These are phyloP conservation scores for Orchestes rusci DNA, from an alignment of 2,888 invertebrate genomes.

Conservation along the genomic window DNA sequence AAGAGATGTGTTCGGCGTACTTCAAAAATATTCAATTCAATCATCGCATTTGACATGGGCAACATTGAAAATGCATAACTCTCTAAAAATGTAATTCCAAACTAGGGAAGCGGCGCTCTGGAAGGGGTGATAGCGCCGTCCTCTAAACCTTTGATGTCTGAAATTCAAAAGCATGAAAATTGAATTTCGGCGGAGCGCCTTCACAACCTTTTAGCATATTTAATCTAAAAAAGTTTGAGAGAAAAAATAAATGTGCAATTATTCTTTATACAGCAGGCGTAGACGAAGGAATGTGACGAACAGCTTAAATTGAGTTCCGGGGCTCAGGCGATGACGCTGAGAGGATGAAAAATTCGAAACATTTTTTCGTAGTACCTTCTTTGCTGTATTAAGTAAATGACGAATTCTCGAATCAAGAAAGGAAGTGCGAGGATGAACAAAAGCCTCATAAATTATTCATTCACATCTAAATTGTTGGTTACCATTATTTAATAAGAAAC, in stretches of 20 bases:
- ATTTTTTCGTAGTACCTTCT: conserved; percentile 14
- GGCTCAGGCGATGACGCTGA: conserved; percentile 24
- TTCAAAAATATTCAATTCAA: background rate
- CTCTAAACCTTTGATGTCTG: conserved; percentile 38
- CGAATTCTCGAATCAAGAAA: too few relatives aligned
- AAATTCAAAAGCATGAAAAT: conserved; percentile 38
- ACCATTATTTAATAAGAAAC: too few relatives aligned
- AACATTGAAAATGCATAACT: conserved; percentile 36
- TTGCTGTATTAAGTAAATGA: too few relatives aligned
- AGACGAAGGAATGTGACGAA: conserved; percentile 26
- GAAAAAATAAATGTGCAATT: conserved; percentile 38
- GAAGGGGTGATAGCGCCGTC: conserved; percentile 35
- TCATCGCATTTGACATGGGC: conserved; percentile 29
- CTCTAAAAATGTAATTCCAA: conserved; percentile 33
- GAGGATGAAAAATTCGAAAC: conserved; percentile 12
- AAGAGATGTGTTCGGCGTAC: background rate
- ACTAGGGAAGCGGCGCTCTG: conserved; percentile 21
- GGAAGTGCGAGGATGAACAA: too few relatives aligned
- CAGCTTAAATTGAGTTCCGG: conserved; percentile 32
- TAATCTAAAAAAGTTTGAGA: conserved; percentile 36
- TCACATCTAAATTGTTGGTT: too few relatives aligned
- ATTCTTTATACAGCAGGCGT: conserved; percentile 30
- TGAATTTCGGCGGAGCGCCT: conserved; percentile 38
- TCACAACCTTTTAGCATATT: conserved; percentile 38
- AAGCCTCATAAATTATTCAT: too few relatives aligned